Evolutionary conservation across 2,888 invertebrate species (phyloP).

Genomic region (Exephanes ischioxanthus): DNA sequence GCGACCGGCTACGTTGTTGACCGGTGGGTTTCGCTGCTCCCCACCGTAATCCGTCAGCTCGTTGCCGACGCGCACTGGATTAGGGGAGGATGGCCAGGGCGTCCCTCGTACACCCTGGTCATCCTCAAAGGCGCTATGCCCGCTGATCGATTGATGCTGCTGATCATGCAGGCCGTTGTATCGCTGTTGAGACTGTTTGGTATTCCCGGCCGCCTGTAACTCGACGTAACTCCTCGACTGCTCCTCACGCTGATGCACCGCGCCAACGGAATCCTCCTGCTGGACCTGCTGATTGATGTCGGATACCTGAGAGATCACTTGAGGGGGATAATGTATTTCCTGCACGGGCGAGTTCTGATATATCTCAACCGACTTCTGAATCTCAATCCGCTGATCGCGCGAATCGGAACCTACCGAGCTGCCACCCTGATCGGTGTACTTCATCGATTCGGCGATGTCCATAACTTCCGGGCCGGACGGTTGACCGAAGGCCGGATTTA

Average conservation of each 20-base stretch:
- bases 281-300: slow-evolving; percentile 71
- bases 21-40: slow-evolving; percentile 27
- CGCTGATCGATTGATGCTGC: slow-evolving; percentile 55
- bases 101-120: slow-evolving; percentile 28
- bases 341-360: slow-evolving; percentile 81
- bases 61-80: slow-evolving; percentile 59
- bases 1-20: slow-evolving; percentile 11
- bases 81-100: no score
- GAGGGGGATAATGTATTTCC: slow-evolving; percentile 81
- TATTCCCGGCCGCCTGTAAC: slow-evolving; percentile 61
- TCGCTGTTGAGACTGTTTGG: slow-evolving; percentile 60
- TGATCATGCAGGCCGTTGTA: slow-evolving; percentile 41
- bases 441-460: slow-evolving; percentile 45
- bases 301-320: slow-evolving; percentile 72
- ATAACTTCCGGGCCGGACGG: not conserved
- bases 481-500: slow-evolving; percentile 67
- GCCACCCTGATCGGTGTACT: slow-evolving; percentile 7
- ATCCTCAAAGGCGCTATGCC: slow-evolving; percentile 56
- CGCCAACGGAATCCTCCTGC: slow-evolving; percentile 41
- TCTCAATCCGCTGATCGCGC: slow-evolving; percentile 75
- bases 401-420: slow-evolving; percentile 5
- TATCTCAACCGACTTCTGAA: slow-evolving; percentile 82
- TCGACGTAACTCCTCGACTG: slow-evolving; percentile 60
- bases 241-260: slow-evolving; percentile 55
- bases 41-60: slow-evolving; percentile 54